Conservation (phyloP, 2,888 invertebrate genomes). For the Lepeophtheirus nordmannii region DNA sequence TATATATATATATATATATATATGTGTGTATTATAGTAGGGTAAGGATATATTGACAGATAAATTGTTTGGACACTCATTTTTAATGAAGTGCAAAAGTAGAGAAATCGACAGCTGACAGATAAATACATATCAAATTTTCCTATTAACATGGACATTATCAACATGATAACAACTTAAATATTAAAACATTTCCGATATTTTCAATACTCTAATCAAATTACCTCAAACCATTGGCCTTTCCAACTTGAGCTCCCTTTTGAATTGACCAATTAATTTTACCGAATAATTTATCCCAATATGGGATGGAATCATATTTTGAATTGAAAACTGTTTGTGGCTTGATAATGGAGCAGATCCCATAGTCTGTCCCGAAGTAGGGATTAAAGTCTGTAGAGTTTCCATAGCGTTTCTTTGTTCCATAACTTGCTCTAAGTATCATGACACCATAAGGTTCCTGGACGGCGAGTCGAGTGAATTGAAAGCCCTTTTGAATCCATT, state of each 20-base stretch:
- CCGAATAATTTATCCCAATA: constrained; percentile 25
- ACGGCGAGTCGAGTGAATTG: constrained; percentile 25
- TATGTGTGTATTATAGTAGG: too few relatives aligned
- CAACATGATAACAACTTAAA: too few relatives aligned
- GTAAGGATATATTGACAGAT: too few relatives aligned
- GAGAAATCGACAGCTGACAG: too few relatives aligned
- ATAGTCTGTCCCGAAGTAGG: constrained; percentile 25
- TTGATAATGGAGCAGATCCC: constrained; percentile 25
- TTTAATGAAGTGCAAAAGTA: too few relatives aligned
- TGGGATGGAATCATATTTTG: constrained; percentile 13
- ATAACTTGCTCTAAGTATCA: constrained; percentile 21
- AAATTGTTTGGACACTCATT: too few relatives aligned
- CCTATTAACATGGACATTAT: too few relatives aligned
- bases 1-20: too few relatives aligned
- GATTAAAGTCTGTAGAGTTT: constrained; percentile 23
- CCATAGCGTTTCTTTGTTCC: constrained; percentile 10
- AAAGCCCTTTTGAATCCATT: constrained; percentile 22
- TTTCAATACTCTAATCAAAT: not conserved
- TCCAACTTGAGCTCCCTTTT: constrained; percentile 24
- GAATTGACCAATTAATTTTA: constrained; percentile 17
- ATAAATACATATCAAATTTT: too few relatives aligned
- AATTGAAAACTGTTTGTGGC: constrained; percentile 22
- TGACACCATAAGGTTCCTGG: constrained; percentile 23
- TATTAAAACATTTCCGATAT: too few relatives aligned
- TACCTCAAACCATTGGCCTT: constrained; percentile 19